These are phyloP conservation scores for Aldrovandia affinis DNA, from an alignment of 2,797 vertebrate species.

Conservation along the genomic window DNA sequence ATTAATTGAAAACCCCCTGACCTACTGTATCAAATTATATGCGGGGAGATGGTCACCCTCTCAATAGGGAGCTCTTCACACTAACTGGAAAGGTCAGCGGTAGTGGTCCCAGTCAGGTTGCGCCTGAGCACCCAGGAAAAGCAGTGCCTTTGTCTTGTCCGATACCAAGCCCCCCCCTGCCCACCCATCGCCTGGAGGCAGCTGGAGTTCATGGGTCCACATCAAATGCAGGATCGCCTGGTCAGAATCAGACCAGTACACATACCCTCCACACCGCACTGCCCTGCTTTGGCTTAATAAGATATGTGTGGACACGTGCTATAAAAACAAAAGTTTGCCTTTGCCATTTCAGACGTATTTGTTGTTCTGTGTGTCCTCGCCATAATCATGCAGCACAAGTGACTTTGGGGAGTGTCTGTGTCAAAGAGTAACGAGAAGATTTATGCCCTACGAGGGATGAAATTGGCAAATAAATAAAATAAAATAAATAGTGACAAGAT, in stretches of 20 bases:
- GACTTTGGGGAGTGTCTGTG: not conserved
- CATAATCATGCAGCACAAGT: not conserved
- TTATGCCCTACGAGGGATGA: not conserved
- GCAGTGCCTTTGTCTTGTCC: slow-evolving; percentile 17
- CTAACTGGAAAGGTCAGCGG: not conserved
- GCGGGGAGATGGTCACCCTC: not conserved
- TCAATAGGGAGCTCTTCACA: not conserved
- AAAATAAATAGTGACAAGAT: no score
- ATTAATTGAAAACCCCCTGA: no score
- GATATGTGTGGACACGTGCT: not conserved
- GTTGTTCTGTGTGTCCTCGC: not conserved
- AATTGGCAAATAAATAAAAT: no score
- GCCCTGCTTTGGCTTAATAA: no score
- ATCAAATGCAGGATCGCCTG: not conserved
- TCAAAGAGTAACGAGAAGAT: not conserved
- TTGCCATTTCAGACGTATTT: not conserved
- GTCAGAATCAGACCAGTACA: not conserved
- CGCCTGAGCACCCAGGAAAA: slow-evolving; percentile 24
- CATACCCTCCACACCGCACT: not conserved
- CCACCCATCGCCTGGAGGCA: slow-evolving; percentile 2
- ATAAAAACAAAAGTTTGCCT: not conserved
- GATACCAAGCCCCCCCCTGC: not conserved
- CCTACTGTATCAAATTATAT: no score
- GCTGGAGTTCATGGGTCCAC: slow-evolving; percentile 22
- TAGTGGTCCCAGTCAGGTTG: not conserved